Percentiles rank a stretch among this genome's conserved stretches.
Evolutionary conservation across 2,113 vertebrate genomes (phyloP).

Genomic region (Cettia cetti): DNA sequence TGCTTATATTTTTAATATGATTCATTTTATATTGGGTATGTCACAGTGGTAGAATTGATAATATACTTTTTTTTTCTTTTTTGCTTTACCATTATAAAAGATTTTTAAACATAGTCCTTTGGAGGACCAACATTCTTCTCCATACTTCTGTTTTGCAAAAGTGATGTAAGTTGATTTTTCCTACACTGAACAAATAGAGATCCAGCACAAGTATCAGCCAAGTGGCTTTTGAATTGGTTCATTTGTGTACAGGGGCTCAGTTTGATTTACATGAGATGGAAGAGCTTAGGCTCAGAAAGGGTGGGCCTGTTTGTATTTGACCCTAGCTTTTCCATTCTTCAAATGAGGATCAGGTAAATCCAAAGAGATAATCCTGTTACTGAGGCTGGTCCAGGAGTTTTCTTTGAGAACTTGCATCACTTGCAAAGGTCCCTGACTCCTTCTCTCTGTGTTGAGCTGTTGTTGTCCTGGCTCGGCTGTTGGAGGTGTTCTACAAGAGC

Average conservation of each 20-base stretch:
- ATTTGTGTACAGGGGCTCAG: neutral
- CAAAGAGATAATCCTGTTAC: neutral
- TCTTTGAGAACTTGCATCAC: accelerated
- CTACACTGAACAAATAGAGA: neutral
- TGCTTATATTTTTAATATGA: neutral
- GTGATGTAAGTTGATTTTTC: neutral
- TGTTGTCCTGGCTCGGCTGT: neutral
- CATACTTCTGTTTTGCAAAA: neutral
- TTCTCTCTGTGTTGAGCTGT: neutral
- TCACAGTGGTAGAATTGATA: neutral
- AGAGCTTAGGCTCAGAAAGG: neutral
- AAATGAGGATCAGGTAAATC: neutral
- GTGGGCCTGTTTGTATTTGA: neutral
- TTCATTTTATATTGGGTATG: neutral
- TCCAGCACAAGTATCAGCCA: neutral
- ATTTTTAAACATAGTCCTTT: neutral
- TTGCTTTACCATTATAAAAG: neutral
- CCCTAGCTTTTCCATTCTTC: neutral
- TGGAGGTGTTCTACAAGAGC: neutral
- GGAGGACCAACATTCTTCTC: neutral
- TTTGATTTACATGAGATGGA: neutral
- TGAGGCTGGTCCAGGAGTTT: neutral
- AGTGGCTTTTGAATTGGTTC: neutral
- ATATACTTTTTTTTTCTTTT: neutral
- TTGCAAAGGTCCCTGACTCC: neutral